These are phyloP conservation scores for Drosophila takahashii DNA, from an alignment of 1,140 invertebrate species.

Conservation along the genomic window DNA sequence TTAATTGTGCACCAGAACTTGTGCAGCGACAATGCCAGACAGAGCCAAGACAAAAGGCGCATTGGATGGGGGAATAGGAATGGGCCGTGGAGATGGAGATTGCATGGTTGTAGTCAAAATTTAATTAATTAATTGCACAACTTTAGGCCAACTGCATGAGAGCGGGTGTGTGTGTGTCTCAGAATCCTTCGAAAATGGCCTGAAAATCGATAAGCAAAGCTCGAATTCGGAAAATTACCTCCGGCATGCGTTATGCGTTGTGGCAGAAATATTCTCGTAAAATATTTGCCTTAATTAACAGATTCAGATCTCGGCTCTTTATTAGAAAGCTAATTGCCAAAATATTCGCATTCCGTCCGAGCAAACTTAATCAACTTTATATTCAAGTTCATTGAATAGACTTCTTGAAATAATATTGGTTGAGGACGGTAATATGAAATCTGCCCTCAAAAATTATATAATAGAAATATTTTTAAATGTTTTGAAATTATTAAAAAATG, in stretches of 20 bases:
- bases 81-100: constrained; percentile 11
- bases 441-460: too few relatives aligned
- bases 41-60: constrained; percentile 20
- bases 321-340: constrained; percentile 40
- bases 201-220: constrained; percentile 47
- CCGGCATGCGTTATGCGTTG: constrained; percentile 28
- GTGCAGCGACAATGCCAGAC: constrained; percentile 52
- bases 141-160: constrained; percentile 58
- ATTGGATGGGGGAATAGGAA: constrained; percentile 1
- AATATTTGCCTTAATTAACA: constrained; percentile 55
- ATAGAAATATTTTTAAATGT: too few relatives aligned
- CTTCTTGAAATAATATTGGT: background rate
- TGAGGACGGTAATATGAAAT: too few relatives aligned
- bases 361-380: constrained; percentile 5
- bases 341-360: constrained; percentile 15
- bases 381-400: background rate
- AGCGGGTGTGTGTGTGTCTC: constrained; percentile 5
- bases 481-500: too few relatives aligned
- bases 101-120: constrained; percentile 58
- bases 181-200: constrained; percentile 37
- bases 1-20: constrained; percentile 79
- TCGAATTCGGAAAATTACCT: constrained; percentile 34
- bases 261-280: constrained; percentile 38
- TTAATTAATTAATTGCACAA: constrained; percentile 82
- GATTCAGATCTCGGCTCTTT: constrained; percentile 44